A percentile compares a stretch with the other conserved stretches of the same genome.
Evolutionary conservation across 2,888 invertebrate species (phyloP).

Genomic region (Platycnemis pennipes): DNA sequence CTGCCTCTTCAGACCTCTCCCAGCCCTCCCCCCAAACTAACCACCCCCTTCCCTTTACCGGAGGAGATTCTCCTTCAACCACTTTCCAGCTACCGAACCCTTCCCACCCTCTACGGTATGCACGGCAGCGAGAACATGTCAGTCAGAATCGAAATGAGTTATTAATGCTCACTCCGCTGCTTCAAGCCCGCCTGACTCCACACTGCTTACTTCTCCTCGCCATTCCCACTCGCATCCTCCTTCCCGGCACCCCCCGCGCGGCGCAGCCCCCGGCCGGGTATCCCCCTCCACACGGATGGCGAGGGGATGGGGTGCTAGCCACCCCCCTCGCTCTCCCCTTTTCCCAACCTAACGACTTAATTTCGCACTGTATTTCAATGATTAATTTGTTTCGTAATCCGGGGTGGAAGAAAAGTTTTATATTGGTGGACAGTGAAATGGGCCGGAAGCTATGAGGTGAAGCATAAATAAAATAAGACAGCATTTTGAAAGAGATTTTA

Average conservation of each 20-base stretch:
- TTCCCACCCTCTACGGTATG: background rate
- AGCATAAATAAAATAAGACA: slow-evolving; percentile 16
- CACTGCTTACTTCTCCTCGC: background rate
- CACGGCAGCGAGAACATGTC: background rate
- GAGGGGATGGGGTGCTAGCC: background rate
- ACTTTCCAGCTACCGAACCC: background rate
- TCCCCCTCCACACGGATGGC: background rate
- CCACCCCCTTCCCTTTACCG: too few relatives aligned
- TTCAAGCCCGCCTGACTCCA: background rate
- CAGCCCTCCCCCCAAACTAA: too few relatives aligned
- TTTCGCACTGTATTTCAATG: slow-evolving; percentile 50
- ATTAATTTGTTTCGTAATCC: slow-evolving; percentile 59
- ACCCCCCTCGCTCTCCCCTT: background rate
- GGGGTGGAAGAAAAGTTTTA: slow-evolving; percentile 49
- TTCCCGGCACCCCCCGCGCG: background rate
- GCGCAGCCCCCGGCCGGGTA: background rate
- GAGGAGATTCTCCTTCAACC: too few relatives aligned
- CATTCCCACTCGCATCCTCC: background rate
- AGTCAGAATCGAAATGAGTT: slow-evolving; percentile 52
- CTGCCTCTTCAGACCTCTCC: too few relatives aligned
- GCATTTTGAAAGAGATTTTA: background rate
- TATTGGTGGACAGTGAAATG: slow-evolving; percentile 42
- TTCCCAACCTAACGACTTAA: slow-evolving; percentile 48
- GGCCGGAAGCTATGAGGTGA: background rate
- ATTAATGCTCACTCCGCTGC: slow-evolving; percentile 18